Conservation (phyloP, 2,888 invertebrate species). For the Orchestes rusci region DNA sequence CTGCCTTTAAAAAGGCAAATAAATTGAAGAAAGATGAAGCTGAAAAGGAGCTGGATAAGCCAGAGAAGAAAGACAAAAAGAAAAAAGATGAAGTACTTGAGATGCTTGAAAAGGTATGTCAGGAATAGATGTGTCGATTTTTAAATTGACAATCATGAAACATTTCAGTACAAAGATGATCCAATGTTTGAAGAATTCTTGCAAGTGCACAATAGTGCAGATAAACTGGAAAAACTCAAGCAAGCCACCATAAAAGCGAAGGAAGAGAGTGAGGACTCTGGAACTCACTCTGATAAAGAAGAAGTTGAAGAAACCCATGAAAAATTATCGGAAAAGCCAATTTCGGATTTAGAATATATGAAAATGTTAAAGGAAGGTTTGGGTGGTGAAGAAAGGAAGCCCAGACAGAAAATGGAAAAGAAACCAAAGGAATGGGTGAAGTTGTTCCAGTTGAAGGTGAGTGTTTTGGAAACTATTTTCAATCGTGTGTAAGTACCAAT, state of each 20-base stretch:
- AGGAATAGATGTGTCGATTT: background rate
- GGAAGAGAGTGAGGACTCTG: slow-evolving; percentile 39
- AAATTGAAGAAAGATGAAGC: slow-evolving; percentile 30
- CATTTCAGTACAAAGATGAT: slow-evolving; percentile 69
- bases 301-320: slow-evolving; percentile 24
- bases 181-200: slow-evolving; percentile 85
- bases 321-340: slow-evolving; percentile 62
- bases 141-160: background rate
- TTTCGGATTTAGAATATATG: slow-evolving; percentile 75
- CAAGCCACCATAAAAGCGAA: slow-evolving; percentile 41
- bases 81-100: slow-evolving; percentile 48
- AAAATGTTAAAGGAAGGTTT: slow-evolving; percentile 51
- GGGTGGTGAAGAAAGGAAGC: slow-evolving; percentile 33
- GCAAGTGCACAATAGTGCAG: slow-evolving; percentile 63
- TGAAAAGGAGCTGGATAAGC: slow-evolving; percentile 26
- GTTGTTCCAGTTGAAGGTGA: slow-evolving; percentile 57
- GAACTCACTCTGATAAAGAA: slow-evolving; percentile 27
- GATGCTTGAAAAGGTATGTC: slow-evolving; percentile 55
- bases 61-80: slow-evolving; percentile 40
- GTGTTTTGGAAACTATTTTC: background rate
- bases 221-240: slow-evolving; percentile 37
- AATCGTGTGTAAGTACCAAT: too few species aligned
- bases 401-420: slow-evolving; percentile 41
- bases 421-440: slow-evolving; percentile 39
- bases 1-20: slow-evolving; percentile 52